A percentile compares a stretch with the other conserved stretches of the same genome.
phyloP scores from a whole-genome alignment of 2,797 vertebrate genomes.

The Steatocranus sp. region DNA sequence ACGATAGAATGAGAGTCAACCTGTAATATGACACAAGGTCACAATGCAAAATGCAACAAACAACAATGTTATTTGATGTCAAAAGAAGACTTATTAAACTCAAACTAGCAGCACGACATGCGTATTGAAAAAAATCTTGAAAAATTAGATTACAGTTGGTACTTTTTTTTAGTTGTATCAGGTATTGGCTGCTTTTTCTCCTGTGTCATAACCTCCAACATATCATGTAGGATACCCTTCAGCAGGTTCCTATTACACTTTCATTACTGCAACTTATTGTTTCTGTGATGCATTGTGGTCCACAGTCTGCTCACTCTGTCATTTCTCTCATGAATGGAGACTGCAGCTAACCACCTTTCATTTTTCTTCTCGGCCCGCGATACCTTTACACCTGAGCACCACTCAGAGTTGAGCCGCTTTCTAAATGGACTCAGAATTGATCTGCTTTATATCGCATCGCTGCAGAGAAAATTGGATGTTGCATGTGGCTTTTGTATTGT shows the following conservation, averaged over 20 bases:
- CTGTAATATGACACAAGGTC: constrained; percentile 57
- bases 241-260: constrained; percentile 72
- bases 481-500: constrained; percentile 29
- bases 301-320: constrained; percentile 26
- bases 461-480: constrained; percentile 38
- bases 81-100: background rate
- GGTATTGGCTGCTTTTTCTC: background rate
- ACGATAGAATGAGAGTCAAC: constrained; percentile 95
- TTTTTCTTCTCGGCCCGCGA: constrained; percentile 46
- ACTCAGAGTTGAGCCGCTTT: constrained; percentile 34
- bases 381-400: constrained; percentile 62
- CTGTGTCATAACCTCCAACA: constrained; percentile 17
- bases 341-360: constrained; percentile 58
- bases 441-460: constrained; percentile 26
- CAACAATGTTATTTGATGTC: background rate
- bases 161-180: background rate
- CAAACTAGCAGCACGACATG: background rate
- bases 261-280: constrained; percentile 74
- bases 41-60: background rate
- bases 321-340: constrained; percentile 43
- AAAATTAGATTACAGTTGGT: constrained; percentile 8
- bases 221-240: constrained; percentile 62
- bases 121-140: constrained; percentile 11
- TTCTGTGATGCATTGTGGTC: constrained; percentile 55
- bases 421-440: constrained; percentile 66